Percentiles rank a stretch among this genome's conserved stretches.
phyloP scores from a whole-genome alignment of 2,113 vertebrate genomes.

The Oxygymnocypris stewartii region DNA sequence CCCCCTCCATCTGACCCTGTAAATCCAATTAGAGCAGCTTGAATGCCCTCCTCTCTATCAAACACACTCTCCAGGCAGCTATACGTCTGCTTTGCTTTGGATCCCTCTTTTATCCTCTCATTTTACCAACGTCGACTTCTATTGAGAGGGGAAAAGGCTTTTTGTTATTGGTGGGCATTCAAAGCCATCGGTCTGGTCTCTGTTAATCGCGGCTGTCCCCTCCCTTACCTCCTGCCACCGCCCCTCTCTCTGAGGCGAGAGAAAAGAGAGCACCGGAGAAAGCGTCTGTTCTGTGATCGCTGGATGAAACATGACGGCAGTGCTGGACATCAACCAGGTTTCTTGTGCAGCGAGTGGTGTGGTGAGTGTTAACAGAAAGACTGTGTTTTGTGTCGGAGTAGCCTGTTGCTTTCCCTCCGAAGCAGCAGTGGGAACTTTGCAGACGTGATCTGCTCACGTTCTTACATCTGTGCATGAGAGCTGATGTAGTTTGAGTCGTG shows the following conservation, averaged over 20 bases:
- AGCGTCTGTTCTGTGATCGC: neutral
- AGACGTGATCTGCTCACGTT: neutral
- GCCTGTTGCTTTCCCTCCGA: constrained; percentile 44
- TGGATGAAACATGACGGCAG: constrained; percentile 61
- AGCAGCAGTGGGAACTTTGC: neutral
- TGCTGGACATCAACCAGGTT: constrained; percentile 69
- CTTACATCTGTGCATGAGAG: neutral
- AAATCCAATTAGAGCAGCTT: constrained; percentile 55
- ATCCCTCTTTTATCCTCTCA: neutral
- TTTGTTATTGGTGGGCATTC: constrained; percentile 16
- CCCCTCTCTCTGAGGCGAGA: constrained; percentile 44
- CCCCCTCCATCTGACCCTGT: constrained; percentile 46
- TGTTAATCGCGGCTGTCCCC: constrained; percentile 14
- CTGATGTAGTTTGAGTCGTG: constrained; percentile 7
- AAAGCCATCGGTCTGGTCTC: neutral
- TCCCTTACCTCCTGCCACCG: constrained; percentile 41
- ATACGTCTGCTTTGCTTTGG: neutral
- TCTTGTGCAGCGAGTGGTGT: constrained; percentile 60
- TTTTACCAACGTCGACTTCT: constrained; percentile 2
- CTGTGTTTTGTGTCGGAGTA: neutral
- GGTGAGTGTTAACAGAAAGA: constrained; percentile 63
- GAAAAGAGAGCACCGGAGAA: constrained; percentile 40
- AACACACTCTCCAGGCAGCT: neutral
- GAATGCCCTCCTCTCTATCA: constrained; percentile 37
- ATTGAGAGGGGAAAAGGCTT: neutral